These are phyloP conservation scores for Ciconia maguari DNA, from an alignment of 2,113 vertebrate species.

Conservation along the genomic window DNA sequence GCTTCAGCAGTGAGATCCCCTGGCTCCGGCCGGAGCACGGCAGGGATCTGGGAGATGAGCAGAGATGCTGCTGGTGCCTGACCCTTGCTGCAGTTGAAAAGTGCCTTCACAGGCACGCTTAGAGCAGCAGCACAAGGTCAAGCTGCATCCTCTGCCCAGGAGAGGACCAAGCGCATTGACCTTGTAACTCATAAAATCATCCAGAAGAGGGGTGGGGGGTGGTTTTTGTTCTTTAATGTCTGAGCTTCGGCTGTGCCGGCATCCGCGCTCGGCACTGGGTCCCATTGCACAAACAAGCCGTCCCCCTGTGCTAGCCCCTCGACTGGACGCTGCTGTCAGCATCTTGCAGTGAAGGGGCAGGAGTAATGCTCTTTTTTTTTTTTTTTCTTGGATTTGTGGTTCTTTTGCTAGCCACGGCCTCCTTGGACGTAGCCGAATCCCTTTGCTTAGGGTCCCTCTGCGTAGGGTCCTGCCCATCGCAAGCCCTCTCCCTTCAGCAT, in stretches of 20 bases:
- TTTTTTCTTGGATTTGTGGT: background rate
- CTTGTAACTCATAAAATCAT: background rate
- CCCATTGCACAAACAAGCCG: too few species aligned
- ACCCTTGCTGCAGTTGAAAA: background rate
- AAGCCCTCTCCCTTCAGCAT: background rate
- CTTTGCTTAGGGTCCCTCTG: background rate
- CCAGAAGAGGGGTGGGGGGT: background rate
- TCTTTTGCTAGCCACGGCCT: background rate
- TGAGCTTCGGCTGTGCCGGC: background rate
- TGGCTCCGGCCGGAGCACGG: accelerated
- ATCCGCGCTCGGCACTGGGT: accelerated
- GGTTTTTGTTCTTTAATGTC: accelerated
- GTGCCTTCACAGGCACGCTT: accelerated
- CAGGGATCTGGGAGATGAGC: background rate
- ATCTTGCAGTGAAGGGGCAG: background rate
- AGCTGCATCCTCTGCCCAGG: background rate
- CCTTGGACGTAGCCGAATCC: background rate
- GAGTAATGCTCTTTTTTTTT: background rate
- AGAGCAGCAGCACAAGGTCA: background rate
- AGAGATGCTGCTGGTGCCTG: background rate
- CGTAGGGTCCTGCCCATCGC: background rate
- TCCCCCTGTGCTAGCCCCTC: background rate
- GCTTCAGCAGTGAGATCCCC: background rate
- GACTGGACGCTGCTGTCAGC: background rate
- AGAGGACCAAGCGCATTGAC: accelerated